Conservation (phyloP, 2,113 vertebrate genomes). For the Oryzias celebensis region DNA sequence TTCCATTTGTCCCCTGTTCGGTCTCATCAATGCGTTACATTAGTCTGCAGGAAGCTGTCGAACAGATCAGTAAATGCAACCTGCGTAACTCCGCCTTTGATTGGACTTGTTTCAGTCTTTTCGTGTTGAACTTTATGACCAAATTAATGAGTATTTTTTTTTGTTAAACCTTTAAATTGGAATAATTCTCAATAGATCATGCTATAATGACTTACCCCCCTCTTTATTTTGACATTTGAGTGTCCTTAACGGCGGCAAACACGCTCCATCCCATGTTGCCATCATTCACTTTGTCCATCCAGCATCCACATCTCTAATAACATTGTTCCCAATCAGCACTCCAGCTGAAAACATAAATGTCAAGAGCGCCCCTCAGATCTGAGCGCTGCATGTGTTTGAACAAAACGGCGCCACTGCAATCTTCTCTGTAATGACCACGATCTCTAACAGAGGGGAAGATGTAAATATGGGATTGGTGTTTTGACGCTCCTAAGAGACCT, state of each 20-base stretch:
- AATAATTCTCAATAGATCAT: slow-evolving; percentile 46
- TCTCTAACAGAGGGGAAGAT: slow-evolving; percentile 12
- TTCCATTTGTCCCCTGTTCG: slow-evolving; percentile 22
- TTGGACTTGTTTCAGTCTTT: too few species aligned
- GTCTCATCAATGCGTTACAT: slow-evolving; percentile 48
- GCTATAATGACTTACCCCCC: slow-evolving; percentile 30
- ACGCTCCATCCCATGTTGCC: slow-evolving; percentile 3
- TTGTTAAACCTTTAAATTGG: slow-evolving; percentile 26
- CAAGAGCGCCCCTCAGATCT: slow-evolving; percentile 43
- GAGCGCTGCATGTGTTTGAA: slow-evolving; percentile 30
- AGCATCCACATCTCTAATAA: slow-evolving; percentile 7
- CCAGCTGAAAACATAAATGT: slow-evolving; percentile 51
- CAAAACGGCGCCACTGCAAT: slow-evolving; percentile 16
- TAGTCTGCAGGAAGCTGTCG: slow-evolving; percentile 9
- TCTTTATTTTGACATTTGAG: slow-evolving; percentile 38
- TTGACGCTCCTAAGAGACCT: neutral
- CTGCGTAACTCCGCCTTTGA: too few species aligned
- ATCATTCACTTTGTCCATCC: slow-evolving; percentile 43
- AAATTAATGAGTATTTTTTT: neutral
- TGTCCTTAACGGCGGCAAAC: neutral
- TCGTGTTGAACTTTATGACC: too few species aligned
- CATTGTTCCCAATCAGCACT: slow-evolving; percentile 48
- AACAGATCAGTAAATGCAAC: slow-evolving; percentile 14
- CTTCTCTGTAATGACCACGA: slow-evolving; percentile 28
- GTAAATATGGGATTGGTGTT: slow-evolving; percentile 19